Conservation (phyloP, 1,140 invertebrate species). For the Planococcus citri region DNA sequence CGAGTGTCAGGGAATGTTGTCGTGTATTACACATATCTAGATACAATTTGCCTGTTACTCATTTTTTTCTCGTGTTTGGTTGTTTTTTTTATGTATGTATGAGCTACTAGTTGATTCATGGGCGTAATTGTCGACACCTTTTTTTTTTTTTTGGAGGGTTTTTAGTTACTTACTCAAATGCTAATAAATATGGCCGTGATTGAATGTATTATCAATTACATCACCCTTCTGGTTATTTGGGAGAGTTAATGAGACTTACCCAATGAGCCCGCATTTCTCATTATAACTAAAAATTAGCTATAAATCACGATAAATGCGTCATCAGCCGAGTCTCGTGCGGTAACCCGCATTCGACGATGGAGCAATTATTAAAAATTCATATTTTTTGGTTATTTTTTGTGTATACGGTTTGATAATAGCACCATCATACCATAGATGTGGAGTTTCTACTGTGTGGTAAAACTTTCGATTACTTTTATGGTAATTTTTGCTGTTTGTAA, state of each 20-base stretch:
- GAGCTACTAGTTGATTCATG: conserved; percentile 7
- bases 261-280: background rate
- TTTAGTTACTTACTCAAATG: no score
- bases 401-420: background rate
- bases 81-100: conserved; percentile 8
- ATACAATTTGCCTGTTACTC: background rate
- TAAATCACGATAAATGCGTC: conserved; percentile 3
- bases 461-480: background rate
- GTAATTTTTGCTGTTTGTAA: background rate
- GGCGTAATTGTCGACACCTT: background rate
- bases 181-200: conserved; percentile 6
- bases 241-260: background rate
- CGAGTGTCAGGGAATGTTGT: background rate
- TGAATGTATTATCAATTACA: background rate
- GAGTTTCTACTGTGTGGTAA: background rate
- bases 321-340: background rate
- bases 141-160: no score
- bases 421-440: background rate
- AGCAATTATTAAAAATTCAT: background rate
- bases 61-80: background rate
- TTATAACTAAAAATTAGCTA: background rate
- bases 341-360: background rate
- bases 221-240: background rate
- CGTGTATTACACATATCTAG: background rate
- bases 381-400: background rate